Evolutionary conservation across 2,113 vertebrate species (phyloP).

Genomic region (Campylorhamphus procurvoides): DNA sequence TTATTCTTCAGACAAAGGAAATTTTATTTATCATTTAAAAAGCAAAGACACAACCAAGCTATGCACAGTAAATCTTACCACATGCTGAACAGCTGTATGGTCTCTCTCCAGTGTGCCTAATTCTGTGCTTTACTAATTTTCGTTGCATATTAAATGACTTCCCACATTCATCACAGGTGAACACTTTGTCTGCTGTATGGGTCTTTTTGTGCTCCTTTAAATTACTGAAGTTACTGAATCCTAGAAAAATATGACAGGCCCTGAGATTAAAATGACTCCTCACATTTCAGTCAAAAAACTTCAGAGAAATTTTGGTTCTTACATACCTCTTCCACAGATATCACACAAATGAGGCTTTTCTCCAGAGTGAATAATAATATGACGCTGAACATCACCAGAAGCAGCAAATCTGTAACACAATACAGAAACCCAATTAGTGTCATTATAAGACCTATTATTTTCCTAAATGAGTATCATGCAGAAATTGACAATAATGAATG

Average conservation of each 20-base stretch:
- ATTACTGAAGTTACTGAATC: constrained; percentile 96
- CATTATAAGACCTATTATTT: neutral
- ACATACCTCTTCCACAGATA: constrained; percentile 91
- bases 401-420: constrained; percentile 87
- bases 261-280: neutral
- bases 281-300: neutral
- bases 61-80: constrained; percentile 70
- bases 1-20: neutral
- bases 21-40: neutral
- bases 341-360: constrained; percentile 95
- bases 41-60: neutral
- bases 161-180: constrained; percentile 95
- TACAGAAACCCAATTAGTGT: neutral
- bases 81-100: constrained; percentile 92
- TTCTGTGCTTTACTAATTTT: constrained; percentile 91
- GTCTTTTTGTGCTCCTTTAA: constrained; percentile 97
- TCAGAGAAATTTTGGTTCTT: neutral
- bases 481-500: neutral
- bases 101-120: constrained; percentile 88
- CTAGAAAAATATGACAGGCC: constrained; percentile 64
- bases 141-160: constrained; percentile 96
- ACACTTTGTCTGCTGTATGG: constrained; percentile 88
- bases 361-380: constrained; percentile 95
- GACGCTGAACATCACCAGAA: constrained; percentile 94
- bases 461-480: neutral